Base-by-base conservation (phyloP, 2,797 vertebrate genomes). In the Gymnothorax javanicus region DNA sequence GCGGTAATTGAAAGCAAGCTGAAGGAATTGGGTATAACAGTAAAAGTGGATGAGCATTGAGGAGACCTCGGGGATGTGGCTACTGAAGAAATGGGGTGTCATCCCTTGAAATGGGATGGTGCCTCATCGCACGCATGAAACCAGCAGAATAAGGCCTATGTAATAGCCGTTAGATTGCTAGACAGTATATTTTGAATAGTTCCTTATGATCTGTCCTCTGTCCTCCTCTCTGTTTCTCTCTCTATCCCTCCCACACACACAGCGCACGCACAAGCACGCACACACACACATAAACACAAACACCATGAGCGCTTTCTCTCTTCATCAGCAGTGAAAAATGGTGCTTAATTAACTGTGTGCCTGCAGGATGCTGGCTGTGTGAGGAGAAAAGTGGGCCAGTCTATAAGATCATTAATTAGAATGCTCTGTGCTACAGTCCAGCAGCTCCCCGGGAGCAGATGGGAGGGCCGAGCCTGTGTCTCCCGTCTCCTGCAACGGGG, bases 371-470 rank as follows among this genome's bases (percentile, higher is more conserved):
- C 91, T 89, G 90, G 84, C 57, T 81, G 67, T 77, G 83, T 87
- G 86, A 88, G 90, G 90, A 92, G 50, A 93, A 93, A 95, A 95
- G 91, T 95, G 94, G 94, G 94, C 89, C 93, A 94, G 92, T 95
- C 94, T 95, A 94, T 94, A 91, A 92, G 92, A 91, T 94, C 92
- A 93, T 93, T 95, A 95, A 96, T 96, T 95, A 96, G 94, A 91
- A 94, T 95, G 94, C 93, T 91, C 91, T 90, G 92, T 92, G 91
- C 91, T 93, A 94, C 92, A 89, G 91, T 93, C 92, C 90, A 64
- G 91, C 90, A 93, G 92, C 91, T 94, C 90, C 91, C 87, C 91
- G 91, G 91, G 91, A 94, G 90, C 94, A 96, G 94, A 95, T 94
- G 93, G 94, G 92, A 92, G 87, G 88, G 64, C 64, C 64, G 23